Evolutionary conservation across 2,888 invertebrate genomes (phyloP), one percentile per base, ranked within the genome.

Genomic region (Drosophila ustulata): DNA sequence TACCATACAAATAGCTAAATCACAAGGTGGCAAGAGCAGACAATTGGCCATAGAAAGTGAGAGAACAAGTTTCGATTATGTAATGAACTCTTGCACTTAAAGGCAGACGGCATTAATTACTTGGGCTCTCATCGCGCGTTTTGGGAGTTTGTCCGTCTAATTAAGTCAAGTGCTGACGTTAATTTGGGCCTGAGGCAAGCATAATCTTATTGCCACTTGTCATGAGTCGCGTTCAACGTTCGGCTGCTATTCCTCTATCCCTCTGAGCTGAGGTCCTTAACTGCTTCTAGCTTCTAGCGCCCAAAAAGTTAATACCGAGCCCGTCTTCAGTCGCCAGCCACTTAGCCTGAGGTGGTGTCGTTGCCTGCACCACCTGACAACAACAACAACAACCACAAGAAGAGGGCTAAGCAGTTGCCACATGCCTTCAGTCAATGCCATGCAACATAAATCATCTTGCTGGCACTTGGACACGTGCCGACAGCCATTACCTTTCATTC

Each of bases 401-500:
- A n/a, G 37, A 8, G 25, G 23, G 26, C 56, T 62, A 66, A 58
- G 62, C 70, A 55, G 56, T 56, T 66, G 66, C 72, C 62, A 83
- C 79, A 83, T 84, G 71, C 85, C 83, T 75, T 76, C 78, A 80
- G 79, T 88, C 85, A 80, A 77, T 84, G 82, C 73, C 77, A 64
- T 87, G 76, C 73, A 76, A 75, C 79, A 88, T 82, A 87, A 87
- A 87, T 86, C 86, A 83, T 78, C 65, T 69, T 66, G 71, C 72
- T 71, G 66, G 79, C 71, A 88, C 84, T 85, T 85, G 88, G 88
- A 85, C 88, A 85, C 88, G 84, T 85, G 84, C 81, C 79, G 62
- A 52, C 72, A 78, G 75, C 68, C 71, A 71, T 82, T 80, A 72
- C 83, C 81, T 82, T 80, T 69, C 37, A 13, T 30, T 7, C 28